These are phyloP conservation scores for Kryphioiulus occultus DNA, from an alignment of 2,888 invertebrate genomes.

Conservation along the genomic window DNA sequence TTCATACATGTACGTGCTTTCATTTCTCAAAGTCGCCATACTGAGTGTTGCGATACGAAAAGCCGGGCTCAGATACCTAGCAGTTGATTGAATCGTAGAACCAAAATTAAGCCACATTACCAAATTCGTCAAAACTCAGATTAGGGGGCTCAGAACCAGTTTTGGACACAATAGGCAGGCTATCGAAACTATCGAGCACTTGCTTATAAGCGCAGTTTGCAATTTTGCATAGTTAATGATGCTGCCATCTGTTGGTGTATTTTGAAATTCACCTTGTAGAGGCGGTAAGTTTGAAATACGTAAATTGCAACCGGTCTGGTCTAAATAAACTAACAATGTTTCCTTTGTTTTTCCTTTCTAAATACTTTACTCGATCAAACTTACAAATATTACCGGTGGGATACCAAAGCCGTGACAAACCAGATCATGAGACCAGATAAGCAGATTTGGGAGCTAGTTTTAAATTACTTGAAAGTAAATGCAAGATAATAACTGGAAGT, in stretches of 20 bases:
- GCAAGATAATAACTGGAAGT: neutral
- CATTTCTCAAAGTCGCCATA: neutral
- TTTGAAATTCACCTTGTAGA: neutral
- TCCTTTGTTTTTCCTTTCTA: no score
- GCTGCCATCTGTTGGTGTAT: neutral
- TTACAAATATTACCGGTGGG: no score
- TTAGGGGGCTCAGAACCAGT: no score
- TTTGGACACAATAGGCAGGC: no score
- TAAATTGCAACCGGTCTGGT: no score
- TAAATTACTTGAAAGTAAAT: neutral
- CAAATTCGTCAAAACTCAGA: neutral
- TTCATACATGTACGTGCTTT: neutral
- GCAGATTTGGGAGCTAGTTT: neutral
- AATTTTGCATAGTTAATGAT: neutral
- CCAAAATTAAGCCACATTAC: neutral
- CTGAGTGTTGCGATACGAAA: neutral
- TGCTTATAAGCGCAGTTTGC: no score
- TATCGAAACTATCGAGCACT: no score
- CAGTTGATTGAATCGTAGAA: neutral
- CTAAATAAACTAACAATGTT: no score
- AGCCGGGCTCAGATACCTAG: neutral
- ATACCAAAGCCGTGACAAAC: no score
- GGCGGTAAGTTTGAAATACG: no score
- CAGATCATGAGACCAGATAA: no score
- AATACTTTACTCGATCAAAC: no score